These are phyloP conservation scores for Ricordea florida DNA, from an alignment of 92 coral and sea anemone genomes.

Conservation along the genomic window DNA sequence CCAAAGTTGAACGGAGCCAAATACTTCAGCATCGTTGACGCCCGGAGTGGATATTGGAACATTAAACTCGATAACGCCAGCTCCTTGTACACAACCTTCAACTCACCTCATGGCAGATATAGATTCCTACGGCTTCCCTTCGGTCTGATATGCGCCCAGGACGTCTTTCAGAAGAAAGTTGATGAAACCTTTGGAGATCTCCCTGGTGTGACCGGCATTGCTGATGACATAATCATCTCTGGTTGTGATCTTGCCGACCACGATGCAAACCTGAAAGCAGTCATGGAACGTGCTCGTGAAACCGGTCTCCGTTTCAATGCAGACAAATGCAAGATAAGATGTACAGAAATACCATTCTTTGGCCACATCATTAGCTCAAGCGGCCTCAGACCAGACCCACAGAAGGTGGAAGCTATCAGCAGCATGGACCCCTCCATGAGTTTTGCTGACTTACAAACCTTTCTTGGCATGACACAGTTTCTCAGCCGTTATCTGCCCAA, in stretches of 20 bases:
- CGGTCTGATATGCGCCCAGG: conserved; percentile 55
- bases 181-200: conserved; percentile 60
- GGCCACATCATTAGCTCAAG: conserved; percentile 68
- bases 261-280: conserved; percentile 59
- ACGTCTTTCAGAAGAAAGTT: conserved; percentile 62
- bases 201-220: conserved; percentile 66
- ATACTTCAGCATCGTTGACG: conserved; percentile 51
- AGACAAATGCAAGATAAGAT: conserved; percentile 68
- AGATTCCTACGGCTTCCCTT: conserved; percentile 52
- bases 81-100: conserved; percentile 45
- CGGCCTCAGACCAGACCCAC: conserved; percentile 67
- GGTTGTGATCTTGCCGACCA: conserved; percentile 34
- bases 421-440: conserved; percentile 72
- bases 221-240: too few relatives aligned
- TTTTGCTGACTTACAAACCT: conserved; percentile 65
- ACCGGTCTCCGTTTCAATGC: conserved; percentile 72
- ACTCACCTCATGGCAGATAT: conserved; percentile 61
- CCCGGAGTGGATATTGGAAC: conserved; percentile 69
- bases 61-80: conserved; percentile 51
- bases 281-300: conserved; percentile 61
- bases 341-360: conserved; percentile 70
- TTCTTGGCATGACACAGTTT: conserved; percentile 73
- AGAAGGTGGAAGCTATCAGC: conserved; percentile 57
- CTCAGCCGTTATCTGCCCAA: conserved; percentile 67
- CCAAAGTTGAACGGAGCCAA: conserved; percentile 50